Percentiles rank a stretch among this genome's conserved stretches.
Evolutionary conservation across 2,113 vertebrate genomes (phyloP).

Genomic region (Syrrhaptes paradoxus): DNA sequence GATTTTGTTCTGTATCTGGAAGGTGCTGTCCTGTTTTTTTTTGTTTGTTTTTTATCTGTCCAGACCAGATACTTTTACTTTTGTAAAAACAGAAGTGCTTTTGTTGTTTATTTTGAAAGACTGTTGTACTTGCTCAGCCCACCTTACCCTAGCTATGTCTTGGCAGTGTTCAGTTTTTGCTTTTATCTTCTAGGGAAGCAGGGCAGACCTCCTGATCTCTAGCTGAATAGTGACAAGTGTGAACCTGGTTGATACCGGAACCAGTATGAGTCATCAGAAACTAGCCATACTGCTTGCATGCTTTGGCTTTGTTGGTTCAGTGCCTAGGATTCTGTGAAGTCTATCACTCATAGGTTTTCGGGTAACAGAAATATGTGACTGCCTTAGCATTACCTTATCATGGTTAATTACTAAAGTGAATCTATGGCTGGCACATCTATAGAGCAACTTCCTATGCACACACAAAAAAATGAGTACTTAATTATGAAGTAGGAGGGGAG

Average conservation of each 20-base stretch:
- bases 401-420: not conserved
- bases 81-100: not conserved
- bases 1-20: not conserved
- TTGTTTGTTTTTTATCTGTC: not conserved
- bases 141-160: not conserved
- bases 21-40: not conserved
- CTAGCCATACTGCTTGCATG: not conserved
- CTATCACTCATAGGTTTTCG: not conserved
- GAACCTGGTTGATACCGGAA: not conserved
- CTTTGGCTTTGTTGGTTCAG: not conserved
- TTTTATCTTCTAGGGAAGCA: not conserved
- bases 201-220: not conserved
- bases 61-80: not conserved
- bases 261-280: not conserved
- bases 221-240: not conserved
- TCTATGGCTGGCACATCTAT: not conserved
- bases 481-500: not conserved
- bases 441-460: not conserved
- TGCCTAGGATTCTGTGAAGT: slow-evolving; percentile 14
- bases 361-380: not conserved
- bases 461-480: not conserved
- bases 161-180: not conserved
- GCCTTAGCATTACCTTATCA: not conserved
- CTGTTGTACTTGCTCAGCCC: not conserved
- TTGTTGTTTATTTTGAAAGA: not conserved